Evolutionary conservation across 2,113 vertebrate genomes (phyloP).

Genomic region (Mormyrus lacerda): DNA sequence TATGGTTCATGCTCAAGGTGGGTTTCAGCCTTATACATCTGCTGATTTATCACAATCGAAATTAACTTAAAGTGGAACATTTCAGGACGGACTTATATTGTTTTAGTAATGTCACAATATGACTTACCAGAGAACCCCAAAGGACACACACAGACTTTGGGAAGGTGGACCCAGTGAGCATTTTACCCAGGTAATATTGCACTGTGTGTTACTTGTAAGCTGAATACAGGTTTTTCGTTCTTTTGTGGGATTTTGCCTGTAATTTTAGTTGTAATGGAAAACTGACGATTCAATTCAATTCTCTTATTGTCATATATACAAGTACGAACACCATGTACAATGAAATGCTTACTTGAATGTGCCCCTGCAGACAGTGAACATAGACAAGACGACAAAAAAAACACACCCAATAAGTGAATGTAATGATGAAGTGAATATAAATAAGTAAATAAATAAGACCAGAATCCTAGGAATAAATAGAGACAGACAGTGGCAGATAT

Average conservation of each 20-base stretch:
- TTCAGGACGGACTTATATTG: not conserved
- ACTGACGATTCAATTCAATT: not conserved
- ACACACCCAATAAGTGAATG: no score
- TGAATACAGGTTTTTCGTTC: not conserved
- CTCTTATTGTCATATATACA: no score
- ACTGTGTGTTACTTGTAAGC: not conserved
- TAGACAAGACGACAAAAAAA: no score
- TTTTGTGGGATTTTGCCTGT: not conserved
- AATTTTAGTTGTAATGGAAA: not conserved
- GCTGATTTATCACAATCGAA: not conserved
- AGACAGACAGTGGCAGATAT: no score
- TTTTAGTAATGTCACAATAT: not conserved
- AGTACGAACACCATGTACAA: no score
- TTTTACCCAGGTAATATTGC: not conserved
- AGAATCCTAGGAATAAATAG: no score
- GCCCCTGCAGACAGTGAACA: no score
- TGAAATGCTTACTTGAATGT: no score
- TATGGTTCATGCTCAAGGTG: not conserved
- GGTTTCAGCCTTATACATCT: not conserved
- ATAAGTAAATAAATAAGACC: no score
- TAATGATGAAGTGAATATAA: no score
- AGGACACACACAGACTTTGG: not conserved
- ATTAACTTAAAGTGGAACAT: not conserved
- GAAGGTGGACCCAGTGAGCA: not conserved
- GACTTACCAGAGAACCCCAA: not conserved